Evolutionary conservation across 2,797 vertebrate species (phyloP).

Genomic region (Pseudomugil gertrudae): DNA sequence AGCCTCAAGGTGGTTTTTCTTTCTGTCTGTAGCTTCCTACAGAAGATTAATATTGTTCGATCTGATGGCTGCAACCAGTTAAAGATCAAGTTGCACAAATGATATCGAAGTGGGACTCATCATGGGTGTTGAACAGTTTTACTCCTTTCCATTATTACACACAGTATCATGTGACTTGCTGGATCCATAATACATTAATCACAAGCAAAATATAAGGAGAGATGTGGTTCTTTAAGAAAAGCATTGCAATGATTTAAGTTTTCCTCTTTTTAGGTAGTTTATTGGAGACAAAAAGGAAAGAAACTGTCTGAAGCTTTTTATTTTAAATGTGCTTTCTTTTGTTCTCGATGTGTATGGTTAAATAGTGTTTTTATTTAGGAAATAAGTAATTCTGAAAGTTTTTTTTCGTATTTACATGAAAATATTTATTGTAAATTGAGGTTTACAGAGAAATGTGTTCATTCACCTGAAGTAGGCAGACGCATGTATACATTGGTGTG

Average conservation of each 20-base stretch:
- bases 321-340: no score
- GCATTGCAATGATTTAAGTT: no score
- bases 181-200: background rate
- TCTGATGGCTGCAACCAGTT: slow-evolving; percentile 6
- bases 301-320: background rate
- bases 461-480: no score
- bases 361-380: no score
- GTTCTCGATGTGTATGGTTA: no score
- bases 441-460: no score
- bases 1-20: slow-evolving; percentile 37
- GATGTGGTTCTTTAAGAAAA: no score
- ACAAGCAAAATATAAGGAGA: background rate
- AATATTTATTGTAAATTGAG: no score
- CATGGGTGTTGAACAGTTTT: background rate
- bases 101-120: background rate
- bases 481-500: no score
- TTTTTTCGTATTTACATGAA: no score
- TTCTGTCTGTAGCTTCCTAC: slow-evolving; percentile 19
- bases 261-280: background rate
- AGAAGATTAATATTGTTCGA: slow-evolving; percentile 11
- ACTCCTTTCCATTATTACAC: background rate
- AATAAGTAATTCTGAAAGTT: no score
- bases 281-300: background rate
- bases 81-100: background rate
- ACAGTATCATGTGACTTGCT: background rate